Evolutionary conservation across 2,797 vertebrate genomes (phyloP), one percentile per base, ranked within the genome.

Genomic region (Urophycis tenuis): DNA sequence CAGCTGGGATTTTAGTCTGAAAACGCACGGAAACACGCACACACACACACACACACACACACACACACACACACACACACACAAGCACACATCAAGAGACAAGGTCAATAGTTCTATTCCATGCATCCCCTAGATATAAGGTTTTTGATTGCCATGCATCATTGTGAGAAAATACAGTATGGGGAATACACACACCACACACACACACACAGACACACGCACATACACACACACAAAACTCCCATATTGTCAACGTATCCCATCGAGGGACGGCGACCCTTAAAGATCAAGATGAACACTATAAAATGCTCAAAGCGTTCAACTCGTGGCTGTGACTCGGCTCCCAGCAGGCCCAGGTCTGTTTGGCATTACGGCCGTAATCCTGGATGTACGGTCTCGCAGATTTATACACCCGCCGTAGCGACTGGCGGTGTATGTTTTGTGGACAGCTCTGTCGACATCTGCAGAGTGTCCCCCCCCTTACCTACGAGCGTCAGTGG

Each of bases 81-180:
- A 64, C 64, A 72, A 67, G 49, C 53, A 71, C 41, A 74, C 75
- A 77, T 64, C 75, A 41, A 53, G 60, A 70, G 69, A 84, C 70
- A 74, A 72, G 81, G 79, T 87, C 79, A 81, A 60, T 64, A 87
- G 79, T 88, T 83, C 53, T 77, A 36, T 85, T 87, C 88, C 74
- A 86, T 74, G 75, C 88, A 81, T 80, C 89, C 83, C 80, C 86
- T 89, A 81, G 86, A 90, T 89, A 89, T 90, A 81, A 86, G 87
- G 80, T 79, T 81, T 10, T 64, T 64, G 53, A 29, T 64, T 25
- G 8, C 30, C 77, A 85, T 80, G 73, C 80, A 75, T 72, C 73
- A 79, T 79, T 81, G 79, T 30, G 9, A 77, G 9, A 71, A 81
- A 87, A 82, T 64, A 81, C 67, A 87, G 76, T 70, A 75, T 80